Percentiles rank a stretch among this genome's conserved stretches.
phyloP scores from a whole-genome alignment of 2,888 invertebrate species.

The Crioceris asparagi region DNA sequence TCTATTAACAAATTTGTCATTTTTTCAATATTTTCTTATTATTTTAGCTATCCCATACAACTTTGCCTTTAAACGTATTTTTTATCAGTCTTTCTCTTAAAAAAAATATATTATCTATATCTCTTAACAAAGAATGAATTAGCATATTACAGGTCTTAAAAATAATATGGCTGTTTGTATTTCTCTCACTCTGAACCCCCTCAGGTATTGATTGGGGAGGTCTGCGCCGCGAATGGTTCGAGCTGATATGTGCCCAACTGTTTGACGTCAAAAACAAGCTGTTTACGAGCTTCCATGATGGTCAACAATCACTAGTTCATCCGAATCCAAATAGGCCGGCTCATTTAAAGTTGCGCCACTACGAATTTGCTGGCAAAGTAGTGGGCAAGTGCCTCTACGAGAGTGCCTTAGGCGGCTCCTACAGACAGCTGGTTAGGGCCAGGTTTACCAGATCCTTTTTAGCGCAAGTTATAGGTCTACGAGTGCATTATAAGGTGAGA shows the following conservation, averaged over 20 bases:
- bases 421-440: slow-evolving; percentile 82
- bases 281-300: slow-evolving; percentile 77
- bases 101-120: background rate
- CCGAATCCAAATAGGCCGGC: slow-evolving; percentile 72
- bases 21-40: too few relatives aligned
- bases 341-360: slow-evolving; percentile 75
- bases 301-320: slow-evolving; percentile 80
- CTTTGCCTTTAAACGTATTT: background rate
- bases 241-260: slow-evolving; percentile 73
- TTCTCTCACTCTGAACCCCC: too few relatives aligned
- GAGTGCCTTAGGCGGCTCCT: slow-evolving; percentile 80
- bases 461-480: slow-evolving; percentile 85
- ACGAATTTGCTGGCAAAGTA: slow-evolving; percentile 86
- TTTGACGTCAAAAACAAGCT: slow-evolving; percentile 77
- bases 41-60: too few relatives aligned
- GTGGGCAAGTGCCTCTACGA: slow-evolving; percentile 93
- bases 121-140: too few relatives aligned
- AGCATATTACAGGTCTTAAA: too few relatives aligned
- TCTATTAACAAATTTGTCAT: too few relatives aligned
- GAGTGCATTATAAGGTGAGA: slow-evolving; percentile 81
- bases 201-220: slow-evolving; percentile 91
- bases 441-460: slow-evolving; percentile 85
- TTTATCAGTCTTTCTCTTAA: background rate
- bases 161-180: too few relatives aligned
- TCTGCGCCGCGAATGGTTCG: slow-evolving; percentile 89